Conservation (phyloP, 2,797 vertebrate species). For the Selene dorsalis region DNA sequence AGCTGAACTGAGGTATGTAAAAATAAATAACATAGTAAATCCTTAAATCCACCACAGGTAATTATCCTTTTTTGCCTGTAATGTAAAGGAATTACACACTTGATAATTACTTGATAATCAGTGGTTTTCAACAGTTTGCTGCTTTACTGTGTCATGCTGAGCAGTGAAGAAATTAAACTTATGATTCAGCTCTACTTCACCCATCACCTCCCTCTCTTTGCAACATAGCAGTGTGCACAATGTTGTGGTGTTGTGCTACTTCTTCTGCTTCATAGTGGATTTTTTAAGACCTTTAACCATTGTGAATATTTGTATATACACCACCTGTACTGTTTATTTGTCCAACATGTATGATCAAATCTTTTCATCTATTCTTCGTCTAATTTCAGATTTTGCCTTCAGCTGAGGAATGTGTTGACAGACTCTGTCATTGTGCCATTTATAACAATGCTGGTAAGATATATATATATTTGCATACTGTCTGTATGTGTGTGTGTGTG, state of each 20-base stretch:
- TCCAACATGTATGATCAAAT: neutral
- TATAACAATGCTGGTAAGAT: constrained; percentile 86
- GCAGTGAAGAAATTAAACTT: neutral
- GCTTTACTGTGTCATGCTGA: neutral
- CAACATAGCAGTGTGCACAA: neutral
- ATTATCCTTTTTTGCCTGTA: neutral
- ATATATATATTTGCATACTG: neutral
- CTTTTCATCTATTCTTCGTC: constrained; percentile 24
- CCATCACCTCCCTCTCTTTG: neutral
- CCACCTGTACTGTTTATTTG: neutral
- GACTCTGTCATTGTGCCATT: constrained; percentile 75
- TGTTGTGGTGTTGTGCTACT: neutral
- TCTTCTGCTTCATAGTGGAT: neutral
- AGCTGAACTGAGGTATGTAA: neutral
- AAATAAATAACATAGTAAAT: constrained; percentile 13
- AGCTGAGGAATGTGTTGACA: constrained; percentile 75
- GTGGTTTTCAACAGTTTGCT: neutral
- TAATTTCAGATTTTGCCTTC: constrained; percentile 83
- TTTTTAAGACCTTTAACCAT: neutral
- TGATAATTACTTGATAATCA: constrained; percentile 14
- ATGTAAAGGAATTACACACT: constrained; percentile 19
- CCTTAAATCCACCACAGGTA: too few relatives aligned
- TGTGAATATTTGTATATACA: neutral
- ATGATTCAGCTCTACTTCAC: neutral
- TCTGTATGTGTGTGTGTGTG: constrained; percentile 9